These are phyloP conservation scores for Platycheirus albimanus DNA, from an alignment of 2,888 invertebrate genomes.

Conservation along the genomic window DNA sequence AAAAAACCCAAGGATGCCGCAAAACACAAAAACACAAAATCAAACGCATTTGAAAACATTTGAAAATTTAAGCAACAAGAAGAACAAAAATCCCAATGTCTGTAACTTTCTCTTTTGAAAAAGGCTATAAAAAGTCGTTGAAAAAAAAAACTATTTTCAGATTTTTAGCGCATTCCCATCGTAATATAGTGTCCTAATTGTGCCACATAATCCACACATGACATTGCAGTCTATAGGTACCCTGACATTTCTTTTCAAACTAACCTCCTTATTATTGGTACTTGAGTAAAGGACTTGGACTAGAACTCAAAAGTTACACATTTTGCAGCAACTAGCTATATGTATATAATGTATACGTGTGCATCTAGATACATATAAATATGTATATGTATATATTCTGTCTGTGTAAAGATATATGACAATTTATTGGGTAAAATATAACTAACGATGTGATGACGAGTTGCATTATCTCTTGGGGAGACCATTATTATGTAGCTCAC, in stretches of 20 bases:
- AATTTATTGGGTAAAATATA: constrained; percentile 34
- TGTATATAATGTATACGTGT: constrained; percentile 12
- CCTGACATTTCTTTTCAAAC: constrained; percentile 74
- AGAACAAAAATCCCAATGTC: not conserved
- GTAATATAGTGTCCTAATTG: constrained; percentile 69
- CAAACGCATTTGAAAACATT: too few species aligned
- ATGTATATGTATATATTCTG: constrained; percentile 1
- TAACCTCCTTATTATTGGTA: constrained; percentile 74
- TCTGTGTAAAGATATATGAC: constrained; percentile 19
- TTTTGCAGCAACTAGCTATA: constrained; percentile 14
- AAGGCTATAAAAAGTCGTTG: constrained; percentile 26
- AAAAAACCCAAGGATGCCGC: not conserved
- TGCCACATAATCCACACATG: constrained; percentile 70
- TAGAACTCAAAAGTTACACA: constrained; percentile 65
- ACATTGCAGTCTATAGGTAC: constrained; percentile 72
- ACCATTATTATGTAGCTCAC: constrained; percentile 45
- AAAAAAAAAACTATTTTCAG: constrained; percentile 43
- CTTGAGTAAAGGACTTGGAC: constrained; percentile 70
- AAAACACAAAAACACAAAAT: too few species aligned
- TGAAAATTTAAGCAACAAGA: not conserved
- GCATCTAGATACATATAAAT: too few species aligned
- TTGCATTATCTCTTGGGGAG: constrained; percentile 69
- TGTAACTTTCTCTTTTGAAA: constrained; percentile 20
- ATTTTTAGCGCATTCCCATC: constrained; percentile 60
- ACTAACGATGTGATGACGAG: constrained; percentile 72